Base-by-base conservation (phyloP, 2,888 invertebrate genomes). In the Thereva nobilitata region DNA sequence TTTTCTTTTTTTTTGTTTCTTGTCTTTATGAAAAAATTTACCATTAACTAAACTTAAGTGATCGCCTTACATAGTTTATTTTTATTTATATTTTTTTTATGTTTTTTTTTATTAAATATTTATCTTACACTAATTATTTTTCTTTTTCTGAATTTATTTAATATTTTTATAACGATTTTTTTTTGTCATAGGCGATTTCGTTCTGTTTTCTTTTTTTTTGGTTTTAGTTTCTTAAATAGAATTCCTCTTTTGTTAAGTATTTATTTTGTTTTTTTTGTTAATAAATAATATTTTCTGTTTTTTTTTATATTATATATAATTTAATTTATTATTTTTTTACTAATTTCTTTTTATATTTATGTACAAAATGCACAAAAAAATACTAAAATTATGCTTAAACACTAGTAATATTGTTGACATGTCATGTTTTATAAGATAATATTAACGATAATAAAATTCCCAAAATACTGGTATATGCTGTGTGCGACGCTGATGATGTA, bases 401-500 rank as follows among this genome's bases (percentile, higher is more conserved):
- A n/a, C 63, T 63, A 63, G 41, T 12, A 10, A 42, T 44, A 40
- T 38, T 45, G 61, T 9, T 23, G 52, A 63, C 55, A 65, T 84
- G 71, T 72, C 70, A 72, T 68, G 71, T 72, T 53, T 67, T 68
- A 8, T 56, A 71, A 6, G 67, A 45, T 47, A 70, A 61, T 42
- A 72, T 67, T 10, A 70, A 54, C 9, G 68, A 68, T n/a, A 70
- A 47, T 23, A 72, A 47, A 40, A 72, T 69, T 50, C 70, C 71
- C 49, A 71, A 57, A 40, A 71, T 53, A 70, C 68, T 71, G 8
- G 67, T 67, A 54, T 70, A 70, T 41, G 65, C 54, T 63, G 64
- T 67, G 52, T 66, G 71, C 49, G 67, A 64, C 54, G 80, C 78
- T 70, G 80, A 76, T 72, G 79, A 79, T 70, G 80, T 80, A 12